Evolutionary conservation across 2,113 vertebrate species (phyloP).

Genomic region (Lepisosteus osseus): DNA sequence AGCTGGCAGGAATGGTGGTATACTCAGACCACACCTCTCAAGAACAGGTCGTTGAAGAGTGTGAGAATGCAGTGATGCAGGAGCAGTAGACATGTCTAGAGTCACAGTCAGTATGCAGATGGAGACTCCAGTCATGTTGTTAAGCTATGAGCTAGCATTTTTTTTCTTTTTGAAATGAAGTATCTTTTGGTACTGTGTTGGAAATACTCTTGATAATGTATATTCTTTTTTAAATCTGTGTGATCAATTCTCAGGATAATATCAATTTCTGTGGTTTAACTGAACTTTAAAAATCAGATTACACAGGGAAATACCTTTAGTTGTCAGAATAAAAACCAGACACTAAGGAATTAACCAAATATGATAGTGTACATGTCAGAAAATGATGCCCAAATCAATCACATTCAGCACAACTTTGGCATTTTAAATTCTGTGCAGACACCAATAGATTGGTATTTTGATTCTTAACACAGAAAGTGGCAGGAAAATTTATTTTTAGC

Average conservation of each 20-base stretch:
- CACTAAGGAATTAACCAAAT: constrained; percentile 9
- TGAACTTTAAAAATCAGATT: constrained; percentile 10
- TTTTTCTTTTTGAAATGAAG: background rate
- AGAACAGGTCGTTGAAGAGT: constrained; percentile 48
- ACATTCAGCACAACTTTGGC: background rate
- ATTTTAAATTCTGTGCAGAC: background rate
- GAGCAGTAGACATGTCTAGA: background rate
- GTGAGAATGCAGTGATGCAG: background rate
- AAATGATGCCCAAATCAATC: constrained; percentile 1
- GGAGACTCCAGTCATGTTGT: too few relatives aligned
- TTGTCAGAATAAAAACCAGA: background rate
- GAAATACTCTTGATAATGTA: background rate
- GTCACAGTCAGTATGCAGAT: background rate
- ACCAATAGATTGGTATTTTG: background rate
- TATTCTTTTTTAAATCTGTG: constrained; percentile 14
- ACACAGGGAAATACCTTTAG: background rate
- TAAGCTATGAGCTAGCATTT: background rate
- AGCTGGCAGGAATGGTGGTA: constrained; percentile 78
- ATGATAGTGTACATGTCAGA: background rate
- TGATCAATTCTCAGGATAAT: constrained; percentile 21
- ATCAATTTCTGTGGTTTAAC: constrained; percentile 6
- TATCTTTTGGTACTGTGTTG: constrained; percentile 3
- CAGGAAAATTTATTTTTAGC: background rate
- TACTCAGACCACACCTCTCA: constrained; percentile 73
- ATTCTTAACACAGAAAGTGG: background rate